Conservation (phyloP, 2,888 invertebrate species). For the Cecidostiba fungosa region DNA sequence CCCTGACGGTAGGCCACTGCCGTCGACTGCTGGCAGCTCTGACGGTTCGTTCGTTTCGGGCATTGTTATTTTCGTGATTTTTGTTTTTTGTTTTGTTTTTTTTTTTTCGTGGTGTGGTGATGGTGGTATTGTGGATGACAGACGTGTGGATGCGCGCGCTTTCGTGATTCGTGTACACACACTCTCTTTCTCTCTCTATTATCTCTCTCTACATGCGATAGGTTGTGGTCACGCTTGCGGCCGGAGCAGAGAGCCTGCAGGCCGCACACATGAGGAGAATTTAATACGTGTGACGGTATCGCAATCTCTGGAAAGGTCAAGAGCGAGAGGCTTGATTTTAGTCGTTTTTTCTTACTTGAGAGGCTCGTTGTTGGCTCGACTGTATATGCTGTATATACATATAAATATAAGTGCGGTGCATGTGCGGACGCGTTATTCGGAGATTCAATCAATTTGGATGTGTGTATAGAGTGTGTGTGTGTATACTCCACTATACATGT, state of each 20-base stretch:
- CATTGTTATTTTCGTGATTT: background rate
- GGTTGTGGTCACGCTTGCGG: conserved; percentile 14
- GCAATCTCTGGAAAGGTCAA: conserved; percentile 19
- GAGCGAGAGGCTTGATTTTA: conserved; percentile 22
- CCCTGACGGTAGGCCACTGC: conserved; percentile 74
- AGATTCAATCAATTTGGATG: conserved; percentile 6
- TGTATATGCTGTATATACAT: background rate
- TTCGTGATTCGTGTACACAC: background rate
- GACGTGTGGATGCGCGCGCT: background rate
- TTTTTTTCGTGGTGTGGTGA: background rate
- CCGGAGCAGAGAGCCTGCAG: background rate
- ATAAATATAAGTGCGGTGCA: background rate
- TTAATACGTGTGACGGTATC: conserved; percentile 22
- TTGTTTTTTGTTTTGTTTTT: background rate
- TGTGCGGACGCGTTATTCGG: background rate
- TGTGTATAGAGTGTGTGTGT: background rate
- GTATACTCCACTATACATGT: background rate
- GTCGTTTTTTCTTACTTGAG: background rate
- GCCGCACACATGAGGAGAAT: conserved; percentile 14
- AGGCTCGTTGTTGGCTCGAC: too few species aligned
- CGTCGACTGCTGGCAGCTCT: conserved; percentile 70
- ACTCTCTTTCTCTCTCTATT: background rate
- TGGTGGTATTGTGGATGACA: conserved; percentile 14
- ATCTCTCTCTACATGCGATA: conserved; percentile 8
- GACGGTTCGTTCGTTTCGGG: conserved; percentile 59